phyloP scores from a whole-genome alignment of 1,140 invertebrate genomes.

The Branchinecta lynchi region DNA sequence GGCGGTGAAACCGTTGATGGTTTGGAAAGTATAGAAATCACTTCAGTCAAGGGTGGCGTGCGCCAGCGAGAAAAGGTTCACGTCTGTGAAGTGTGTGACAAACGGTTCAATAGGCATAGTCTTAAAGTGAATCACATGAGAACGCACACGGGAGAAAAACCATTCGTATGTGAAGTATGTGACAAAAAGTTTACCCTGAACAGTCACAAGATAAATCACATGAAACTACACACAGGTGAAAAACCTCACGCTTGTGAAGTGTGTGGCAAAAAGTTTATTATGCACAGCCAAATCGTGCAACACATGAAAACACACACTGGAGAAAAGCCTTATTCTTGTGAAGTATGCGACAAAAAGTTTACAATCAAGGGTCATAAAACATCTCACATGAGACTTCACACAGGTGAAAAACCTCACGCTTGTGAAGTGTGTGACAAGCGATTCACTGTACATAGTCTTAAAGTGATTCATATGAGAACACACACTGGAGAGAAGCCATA shows the following conservation, averaged over 20 bases:
- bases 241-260: constrained; percentile 39
- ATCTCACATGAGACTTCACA: constrained; percentile 90
- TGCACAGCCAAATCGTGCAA: constrained; percentile 91
- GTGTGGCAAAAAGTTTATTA: constrained; percentile 89
- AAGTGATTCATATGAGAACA: background rate
- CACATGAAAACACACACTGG: constrained; percentile 98
- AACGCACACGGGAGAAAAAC: constrained; percentile 32
- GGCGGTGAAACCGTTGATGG: too few species aligned
- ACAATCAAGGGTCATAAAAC: constrained; percentile 86
- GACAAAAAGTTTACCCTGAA: background rate
- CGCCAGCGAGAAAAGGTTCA: too few species aligned
- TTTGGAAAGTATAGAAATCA: too few species aligned
- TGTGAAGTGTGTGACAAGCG: constrained; percentile 98
- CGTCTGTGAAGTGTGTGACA: constrained; percentile 26
- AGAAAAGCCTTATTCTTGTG: constrained; percentile 90
- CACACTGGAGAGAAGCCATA: background rate
- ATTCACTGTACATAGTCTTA: constrained; percentile 53
- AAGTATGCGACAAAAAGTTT: constrained; percentile 87
- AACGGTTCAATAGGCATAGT: constrained; percentile 24
- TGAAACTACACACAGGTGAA: background rate
- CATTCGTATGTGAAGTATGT: background rate
- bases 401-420: constrained; percentile 95
- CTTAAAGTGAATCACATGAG: constrained; percentile 1
- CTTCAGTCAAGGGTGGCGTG: too few species aligned
- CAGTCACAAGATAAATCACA: background rate